These are phyloP conservation scores for Scartelaos histophorus DNA, from an alignment of 2,113 vertebrate species.

Conservation along the genomic window DNA sequence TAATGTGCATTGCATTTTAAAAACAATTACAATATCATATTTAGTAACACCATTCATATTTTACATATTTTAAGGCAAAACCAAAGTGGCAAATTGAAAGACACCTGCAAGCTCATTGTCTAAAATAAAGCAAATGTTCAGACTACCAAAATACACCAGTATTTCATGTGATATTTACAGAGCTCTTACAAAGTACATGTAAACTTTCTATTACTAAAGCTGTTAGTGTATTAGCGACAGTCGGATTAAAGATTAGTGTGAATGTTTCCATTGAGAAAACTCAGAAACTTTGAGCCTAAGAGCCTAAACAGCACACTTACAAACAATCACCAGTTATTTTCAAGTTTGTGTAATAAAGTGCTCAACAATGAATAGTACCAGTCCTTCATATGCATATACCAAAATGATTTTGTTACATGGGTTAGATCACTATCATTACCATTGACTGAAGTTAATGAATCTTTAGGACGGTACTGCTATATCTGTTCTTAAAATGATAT, in stretches of 20 bases:
- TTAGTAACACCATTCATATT: conserved; percentile 5
- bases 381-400: not conserved
- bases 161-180: conserved; percentile 10
- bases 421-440: not conserved
- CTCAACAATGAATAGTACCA: not conserved
- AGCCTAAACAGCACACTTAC: not conserved
- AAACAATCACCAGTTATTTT: not conserved
- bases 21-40: conserved; percentile 28
- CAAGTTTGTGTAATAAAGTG: not conserved
- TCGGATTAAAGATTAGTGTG: conserved; percentile 32
- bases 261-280: conserved; percentile 18
- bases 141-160: not conserved
- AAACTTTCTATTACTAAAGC: conserved; percentile 29
- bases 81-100: not conserved
- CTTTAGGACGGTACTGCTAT: not conserved
- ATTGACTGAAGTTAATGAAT: not conserved
- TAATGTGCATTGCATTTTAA: conserved; percentile 34
- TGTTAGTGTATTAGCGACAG: conserved; percentile 32
- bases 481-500: not conserved
- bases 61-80: conserved; percentile 37
- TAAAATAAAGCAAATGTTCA: not conserved
- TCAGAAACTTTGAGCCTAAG: conserved; percentile 4
- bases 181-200: conserved; percentile 15
- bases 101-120: not conserved
- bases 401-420: not conserved